Percentiles rank a stretch among this genome's conserved stretches.
Evolutionary conservation across 2,888 invertebrate genomes (phyloP).

Genomic region (Hoplodrina blanda): DNA sequence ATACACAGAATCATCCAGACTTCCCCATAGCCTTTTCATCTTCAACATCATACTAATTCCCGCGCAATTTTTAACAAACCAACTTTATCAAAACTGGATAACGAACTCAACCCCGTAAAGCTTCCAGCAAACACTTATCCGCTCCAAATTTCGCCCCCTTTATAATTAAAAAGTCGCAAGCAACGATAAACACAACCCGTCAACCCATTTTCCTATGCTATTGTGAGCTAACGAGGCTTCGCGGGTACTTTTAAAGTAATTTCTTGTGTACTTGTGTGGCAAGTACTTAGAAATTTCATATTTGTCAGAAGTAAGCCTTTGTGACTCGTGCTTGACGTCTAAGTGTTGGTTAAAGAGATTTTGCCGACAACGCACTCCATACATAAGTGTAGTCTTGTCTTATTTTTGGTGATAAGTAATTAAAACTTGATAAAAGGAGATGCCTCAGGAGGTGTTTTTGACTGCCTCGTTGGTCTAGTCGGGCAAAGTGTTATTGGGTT

Average conservation of each 20-base stretch:
- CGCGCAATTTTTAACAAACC: conserved; percentile 15
- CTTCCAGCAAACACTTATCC: background rate
- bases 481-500: too few relatives aligned
- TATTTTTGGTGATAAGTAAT: too few relatives aligned
- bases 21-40: background rate
- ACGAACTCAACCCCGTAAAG: background rate
- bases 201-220: conserved; percentile 40
- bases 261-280: conserved; percentile 52
- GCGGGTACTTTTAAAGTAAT: conserved; percentile 57
- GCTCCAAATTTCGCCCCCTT: background rate
- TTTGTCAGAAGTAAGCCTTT: conserved; percentile 46
- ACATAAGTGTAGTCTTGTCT: background rate
- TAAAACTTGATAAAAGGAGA: too few relatives aligned
- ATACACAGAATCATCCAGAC: background rate
- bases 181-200: conserved; percentile 24
- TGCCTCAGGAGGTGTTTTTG: too few relatives aligned
- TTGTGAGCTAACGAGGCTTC: conserved; percentile 47
- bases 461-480: too few relatives aligned
- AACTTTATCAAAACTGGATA: conserved; percentile 10
- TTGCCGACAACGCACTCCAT: background rate
- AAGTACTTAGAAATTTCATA: conserved; percentile 45
- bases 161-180: conserved; percentile 25
- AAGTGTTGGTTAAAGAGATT: conserved; percentile 8
- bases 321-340: conserved; percentile 11
- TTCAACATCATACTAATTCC: background rate